Base-by-base conservation (phyloP, 2,797 vertebrate species). In the Siniperca obscura region DNA sequence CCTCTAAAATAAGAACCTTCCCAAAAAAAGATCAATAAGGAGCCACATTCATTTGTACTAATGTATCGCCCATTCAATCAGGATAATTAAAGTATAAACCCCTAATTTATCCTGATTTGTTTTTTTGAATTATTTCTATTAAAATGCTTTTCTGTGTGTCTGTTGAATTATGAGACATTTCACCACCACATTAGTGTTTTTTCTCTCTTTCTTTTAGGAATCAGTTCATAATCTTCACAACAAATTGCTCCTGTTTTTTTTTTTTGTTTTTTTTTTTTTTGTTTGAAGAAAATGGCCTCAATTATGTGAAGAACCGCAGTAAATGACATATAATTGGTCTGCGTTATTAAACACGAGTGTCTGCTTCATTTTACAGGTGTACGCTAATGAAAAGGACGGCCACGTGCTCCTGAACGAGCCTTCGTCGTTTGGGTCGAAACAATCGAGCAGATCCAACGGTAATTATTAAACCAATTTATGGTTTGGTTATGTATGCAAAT, bases 401-500 rank as follows among this genome's bases (percentile, higher is more conserved):
- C 95, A 91, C 38, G 90, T 91, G 93, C 92, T 90, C 64, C 88
- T 95, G 74, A 95, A 93, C 76, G 79, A 92, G 69, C 74, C 92
- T 17, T 86, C 91, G 75, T 87, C 90, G 74, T 93, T 94, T 82
- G 93, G 91, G 72, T 92, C 92, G 60, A 94, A 97, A 86, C 97
- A 95, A 88, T 92, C 95, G 36, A 96, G 95, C 95, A 90, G 97
- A 93, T 84, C 96, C 80, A 96, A 95, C 80, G 96, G 97, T 90
- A 36, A 91, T 87, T 78, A 80, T 71, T 64, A 1, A 11, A 22
- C n/a, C 21, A 3, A 38, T 76, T 69, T 30, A 61, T 70, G 9
- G 1, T 55, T 7, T 12, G 5, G 1, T 34, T 65, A 30, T 70
- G 61, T 1, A 70, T 81, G 46, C 59, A 69, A 64, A 77, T 34